These are phyloP conservation scores for Calidris pugnax DNA, from an alignment of 2,113 vertebrate species.

Conservation along the genomic window DNA sequence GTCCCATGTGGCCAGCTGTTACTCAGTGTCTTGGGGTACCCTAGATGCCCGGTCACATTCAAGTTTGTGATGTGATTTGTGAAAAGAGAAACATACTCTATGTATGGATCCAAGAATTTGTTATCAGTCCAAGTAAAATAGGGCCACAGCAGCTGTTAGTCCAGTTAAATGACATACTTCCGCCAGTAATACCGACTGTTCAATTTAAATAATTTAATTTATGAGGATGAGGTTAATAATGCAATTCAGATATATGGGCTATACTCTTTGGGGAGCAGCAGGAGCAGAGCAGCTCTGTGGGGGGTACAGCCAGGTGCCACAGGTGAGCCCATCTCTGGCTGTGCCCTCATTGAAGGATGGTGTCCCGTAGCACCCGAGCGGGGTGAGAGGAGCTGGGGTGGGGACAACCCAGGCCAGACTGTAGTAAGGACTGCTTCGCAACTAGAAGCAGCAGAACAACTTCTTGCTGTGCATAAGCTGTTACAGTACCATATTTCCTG, in stretches of 20 bases:
- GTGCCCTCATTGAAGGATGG: background rate
- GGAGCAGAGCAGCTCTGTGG: background rate
- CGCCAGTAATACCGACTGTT: background rate
- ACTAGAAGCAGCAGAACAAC: background rate
- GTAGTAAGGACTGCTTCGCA: background rate
- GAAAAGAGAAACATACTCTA: background rate
- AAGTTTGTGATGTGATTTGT: background rate
- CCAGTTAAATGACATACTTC: background rate
- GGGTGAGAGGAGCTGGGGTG: rapidly evolving
- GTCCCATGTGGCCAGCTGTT: background rate
- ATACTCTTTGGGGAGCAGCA: background rate
- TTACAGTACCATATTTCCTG: background rate
- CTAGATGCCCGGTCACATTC: background rate
- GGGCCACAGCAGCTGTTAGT: background rate
- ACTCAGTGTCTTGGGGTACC: background rate
- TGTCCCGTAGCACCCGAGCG: rapidly evolving
- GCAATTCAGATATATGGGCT: background rate
- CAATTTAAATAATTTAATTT: background rate
- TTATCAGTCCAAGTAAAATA: background rate
- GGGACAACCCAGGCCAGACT: background rate
- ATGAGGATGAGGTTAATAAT: background rate
- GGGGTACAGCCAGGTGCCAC: background rate
- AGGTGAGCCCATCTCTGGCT: background rate
- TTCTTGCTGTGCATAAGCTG: background rate
- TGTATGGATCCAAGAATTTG: background rate